Conservation (phyloP, 2,888 invertebrate genomes). For the Andrena camellia region DNA sequence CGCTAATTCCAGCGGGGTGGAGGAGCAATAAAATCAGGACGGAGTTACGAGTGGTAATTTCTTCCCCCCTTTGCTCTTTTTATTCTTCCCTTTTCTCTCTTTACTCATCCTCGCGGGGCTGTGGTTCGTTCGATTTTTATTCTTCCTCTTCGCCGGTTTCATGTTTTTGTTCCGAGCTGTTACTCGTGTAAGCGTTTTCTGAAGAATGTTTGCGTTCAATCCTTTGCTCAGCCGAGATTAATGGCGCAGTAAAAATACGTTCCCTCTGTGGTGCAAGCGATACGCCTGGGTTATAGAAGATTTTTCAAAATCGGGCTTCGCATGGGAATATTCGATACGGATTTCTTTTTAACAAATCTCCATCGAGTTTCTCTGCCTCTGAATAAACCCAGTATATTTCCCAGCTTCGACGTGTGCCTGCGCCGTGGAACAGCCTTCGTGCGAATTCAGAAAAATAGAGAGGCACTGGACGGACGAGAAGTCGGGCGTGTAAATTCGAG, state of each 20-base stretch:
- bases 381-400: too few species aligned
- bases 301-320: too few species aligned
- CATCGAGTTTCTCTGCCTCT: background rate
- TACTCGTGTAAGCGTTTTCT: background rate
- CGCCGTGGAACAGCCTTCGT: background rate
- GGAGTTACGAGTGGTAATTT: conserved; percentile 50
- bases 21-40: conserved; percentile 62
- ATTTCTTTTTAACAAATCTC: background rate
- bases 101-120: background rate
- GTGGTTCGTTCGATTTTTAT: background rate
- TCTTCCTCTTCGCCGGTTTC: background rate
- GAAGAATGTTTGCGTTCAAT: background rate
- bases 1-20: conserved; percentile 61
- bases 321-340: too few species aligned
- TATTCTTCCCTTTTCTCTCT: background rate
- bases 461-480: background rate
- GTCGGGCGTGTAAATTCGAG: conserved; percentile 35
- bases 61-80: background rate
- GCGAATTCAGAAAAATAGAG: too few species aligned
- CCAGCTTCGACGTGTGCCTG: background rate
- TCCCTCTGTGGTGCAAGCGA: too few species aligned
- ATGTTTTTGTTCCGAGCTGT: background rate
- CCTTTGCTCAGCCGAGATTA: background rate
- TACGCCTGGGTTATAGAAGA: too few species aligned
- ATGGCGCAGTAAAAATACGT: background rate